Conservation (phyloP, 2,113 vertebrate species). For the Xenopus laevis region DNA sequence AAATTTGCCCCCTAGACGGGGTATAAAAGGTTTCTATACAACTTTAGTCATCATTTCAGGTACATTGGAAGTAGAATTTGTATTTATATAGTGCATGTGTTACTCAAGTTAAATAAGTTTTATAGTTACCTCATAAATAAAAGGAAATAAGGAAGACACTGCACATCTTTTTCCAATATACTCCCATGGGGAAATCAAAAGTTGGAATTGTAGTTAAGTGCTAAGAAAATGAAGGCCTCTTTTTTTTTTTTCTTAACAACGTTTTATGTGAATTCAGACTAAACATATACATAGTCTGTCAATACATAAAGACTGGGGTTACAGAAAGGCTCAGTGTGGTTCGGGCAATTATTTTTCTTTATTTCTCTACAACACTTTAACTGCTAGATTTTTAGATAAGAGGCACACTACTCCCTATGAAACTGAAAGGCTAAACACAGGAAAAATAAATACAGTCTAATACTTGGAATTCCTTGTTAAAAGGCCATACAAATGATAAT, state of each 20-base stretch:
- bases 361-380: slow-evolving; percentile 17
- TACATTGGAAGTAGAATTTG: no score
- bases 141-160: no score
- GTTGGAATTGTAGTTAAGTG: no score
- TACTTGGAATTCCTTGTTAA: slow-evolving; percentile 17
- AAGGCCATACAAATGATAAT: slow-evolving; percentile 15
- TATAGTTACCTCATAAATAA: no score
- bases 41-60: no score
- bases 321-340: slow-evolving; percentile 9
- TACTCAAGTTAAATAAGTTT: no score
- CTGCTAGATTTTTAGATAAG: slow-evolving; percentile 28
- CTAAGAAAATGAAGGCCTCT: slow-evolving; percentile 4
- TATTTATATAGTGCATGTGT: no score
- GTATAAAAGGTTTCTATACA: no score
- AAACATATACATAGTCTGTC: slow-evolving; percentile 37
- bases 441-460: slow-evolving; percentile 34
- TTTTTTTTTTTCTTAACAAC: no score
- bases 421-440: slow-evolving; percentile 20
- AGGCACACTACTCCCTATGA: slow-evolving; percentile 23
- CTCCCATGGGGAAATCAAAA: no score
- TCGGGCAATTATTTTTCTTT: slow-evolving; percentile 34
- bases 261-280: slow-evolving; percentile 35
- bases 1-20: no score
- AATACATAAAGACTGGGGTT: slow-evolving; percentile 28
- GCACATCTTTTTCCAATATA: no score